A percentile compares a stretch with the other conserved stretches of the same genome.
These are phyloP conservation scores for Dendrolimus houi DNA, from an alignment of 2,888 invertebrate species.

Conservation along the genomic window DNA sequence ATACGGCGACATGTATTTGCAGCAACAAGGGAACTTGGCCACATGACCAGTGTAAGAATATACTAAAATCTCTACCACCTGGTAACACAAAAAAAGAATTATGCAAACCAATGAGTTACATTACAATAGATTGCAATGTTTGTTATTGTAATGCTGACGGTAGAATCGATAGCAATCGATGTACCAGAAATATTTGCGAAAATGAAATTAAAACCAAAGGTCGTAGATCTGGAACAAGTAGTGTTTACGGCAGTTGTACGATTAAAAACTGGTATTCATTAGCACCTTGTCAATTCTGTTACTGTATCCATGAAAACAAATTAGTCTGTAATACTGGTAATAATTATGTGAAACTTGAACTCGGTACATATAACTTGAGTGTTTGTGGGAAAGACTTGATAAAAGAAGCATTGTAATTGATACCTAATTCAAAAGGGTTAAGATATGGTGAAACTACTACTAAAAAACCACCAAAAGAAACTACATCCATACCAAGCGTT, in stretches of 20 bases:
- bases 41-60: slow-evolving; percentile 26
- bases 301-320: slow-evolving; percentile 40
- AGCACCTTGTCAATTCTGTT: slow-evolving; percentile 52
- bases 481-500: not conserved
- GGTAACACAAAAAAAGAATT: slow-evolving; percentile 8
- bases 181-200: slow-evolving; percentile 43
- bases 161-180: slow-evolving; percentile 27
- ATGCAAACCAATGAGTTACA: slow-evolving; percentile 38
- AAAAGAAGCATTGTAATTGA: slow-evolving; percentile 29
- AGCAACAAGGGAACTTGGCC: slow-evolving; percentile 41
- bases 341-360: slow-evolving; percentile 17
- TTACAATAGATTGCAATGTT: slow-evolving; percentile 42
- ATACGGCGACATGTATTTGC: slow-evolving; percentile 37
- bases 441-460: slow-evolving; percentile 9
- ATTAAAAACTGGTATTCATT: slow-evolving; percentile 47
- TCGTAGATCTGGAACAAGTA: slow-evolving; percentile 13
- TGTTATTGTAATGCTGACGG: slow-evolving; percentile 43
- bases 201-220: slow-evolving; percentile 2
- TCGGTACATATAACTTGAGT: slow-evolving; percentile 37
- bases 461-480: not conserved
- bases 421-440: slow-evolving; percentile 15
- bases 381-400: slow-evolving; percentile 38
- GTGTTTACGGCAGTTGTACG: slow-evolving; percentile 34
- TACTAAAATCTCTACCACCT: slow-evolving; percentile 15
- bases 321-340: slow-evolving; percentile 43